Base-by-base conservation (phyloP, 2,888 invertebrate genomes). In the Lasioglossum malachurum region DNA sequence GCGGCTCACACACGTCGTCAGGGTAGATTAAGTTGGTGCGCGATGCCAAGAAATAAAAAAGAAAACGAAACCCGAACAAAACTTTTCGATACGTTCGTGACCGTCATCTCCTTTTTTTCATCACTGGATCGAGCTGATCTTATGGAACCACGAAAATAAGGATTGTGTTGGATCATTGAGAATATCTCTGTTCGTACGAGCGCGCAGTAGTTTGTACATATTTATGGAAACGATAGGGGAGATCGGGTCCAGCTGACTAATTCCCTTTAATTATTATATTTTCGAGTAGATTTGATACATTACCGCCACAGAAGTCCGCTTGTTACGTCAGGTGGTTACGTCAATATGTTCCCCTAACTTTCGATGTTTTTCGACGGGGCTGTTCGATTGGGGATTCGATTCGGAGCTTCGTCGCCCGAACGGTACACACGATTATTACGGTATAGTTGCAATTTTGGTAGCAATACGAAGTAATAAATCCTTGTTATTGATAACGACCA, bases 321-420 rank as follows among this genome's bases (percentile, higher is more conserved):
- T 57, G 8, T n/a, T 57, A 57, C 10, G 57, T 23, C n/a, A 57
- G 57, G 31, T 31, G 1, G 31, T 31, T 31, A 31, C 31, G 31
- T 1, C 31, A 31, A 31, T 31, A 35, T 0, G 67, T 67, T 67
- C 19, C 35, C 46, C 19, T 60, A 38, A 44, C 7, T 46, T 60
- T 10, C 46, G 7, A 80, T 74, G 35, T 41, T 75, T 80, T 72
- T 75, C 53, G 75, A 67, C 80, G 76, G 44, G 64, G 72, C 80
- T 41, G 67, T 57, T 67, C 53, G 49, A 83, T 83, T 87, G 83
- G 87, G 80, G 75, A 78, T 83, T 82, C 82, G 87, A 86, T 83
- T 87, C 72, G 82, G 75, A 80, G 64, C 27, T 76, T 79, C 75
- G 53, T 79, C 67, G 64, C 57, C 64, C 85, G 79, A 69, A n/a